Evolutionary conservation across 2,113 vertebrate genomes (phyloP).

Genomic region (Peromyscus polionotus): DNA sequence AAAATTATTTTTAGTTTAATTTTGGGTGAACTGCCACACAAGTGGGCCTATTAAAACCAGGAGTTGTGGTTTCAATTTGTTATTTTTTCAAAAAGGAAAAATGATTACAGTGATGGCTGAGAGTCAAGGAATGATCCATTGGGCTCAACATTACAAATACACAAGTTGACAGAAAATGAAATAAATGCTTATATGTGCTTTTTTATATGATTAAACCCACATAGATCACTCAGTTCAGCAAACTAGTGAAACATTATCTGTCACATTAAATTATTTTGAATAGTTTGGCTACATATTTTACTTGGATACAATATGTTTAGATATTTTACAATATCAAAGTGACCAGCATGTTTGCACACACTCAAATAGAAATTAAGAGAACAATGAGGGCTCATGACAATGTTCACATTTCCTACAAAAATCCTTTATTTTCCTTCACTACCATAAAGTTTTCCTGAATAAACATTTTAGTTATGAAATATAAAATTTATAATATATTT

Average conservation of each 20-base stretch:
- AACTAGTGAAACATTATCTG: conserved; percentile 14
- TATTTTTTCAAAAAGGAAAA: conserved; percentile 41
- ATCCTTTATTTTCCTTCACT: not conserved
- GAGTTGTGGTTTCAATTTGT: not conserved
- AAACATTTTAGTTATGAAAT: conserved; percentile 43
- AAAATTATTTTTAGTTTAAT: conserved; percentile 22
- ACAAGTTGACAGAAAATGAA: conserved; percentile 38
- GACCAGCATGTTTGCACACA: conserved; percentile 15
- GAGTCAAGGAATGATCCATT: not conserved
- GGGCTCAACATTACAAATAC: not conserved
- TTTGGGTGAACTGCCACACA: conserved; percentile 2
- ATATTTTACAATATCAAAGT: conserved; percentile 22
- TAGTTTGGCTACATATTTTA: conserved; percentile 29
- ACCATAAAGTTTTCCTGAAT: not conserved
- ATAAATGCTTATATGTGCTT: conserved; percentile 26
- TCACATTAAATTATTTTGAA: conserved; percentile 56
- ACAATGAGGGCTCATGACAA: not conserved
- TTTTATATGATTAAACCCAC: conserved; percentile 11
- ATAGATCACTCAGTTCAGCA: conserved; percentile 49
- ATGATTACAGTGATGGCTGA: not conserved
- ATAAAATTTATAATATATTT: conserved; percentile 17
- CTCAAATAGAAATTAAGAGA: conserved; percentile 46
- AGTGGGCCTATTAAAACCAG: conserved; percentile 23
- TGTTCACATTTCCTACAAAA: not conserved
- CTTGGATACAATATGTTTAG: conserved; percentile 17